Base-by-base conservation (phyloP, 2,888 invertebrate species). In the Pomacea canaliculata region DNA sequence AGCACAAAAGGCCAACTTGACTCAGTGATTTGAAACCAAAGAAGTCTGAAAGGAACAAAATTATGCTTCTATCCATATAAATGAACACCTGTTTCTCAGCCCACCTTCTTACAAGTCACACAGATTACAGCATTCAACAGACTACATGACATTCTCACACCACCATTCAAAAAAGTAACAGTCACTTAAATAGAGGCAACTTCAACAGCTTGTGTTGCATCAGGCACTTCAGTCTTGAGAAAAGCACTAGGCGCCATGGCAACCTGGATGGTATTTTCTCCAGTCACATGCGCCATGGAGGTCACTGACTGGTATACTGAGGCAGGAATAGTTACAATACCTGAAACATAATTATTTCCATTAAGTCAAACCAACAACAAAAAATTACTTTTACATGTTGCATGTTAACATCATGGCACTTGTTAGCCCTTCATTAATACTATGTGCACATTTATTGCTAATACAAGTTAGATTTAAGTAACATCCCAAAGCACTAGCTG, bases 251-350 rank as follows among this genome's bases (percentile, higher is more conserved):
- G 87, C 51, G 89, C 85, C 89, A 89, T 88, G 59, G 88, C 85
- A 76, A 90, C 86, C 78, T 90, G 88, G 18, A 84, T 77, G 12
- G 79, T 63, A 72, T 78, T 75, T 71, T 79, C 79, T 27, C 70
- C 66, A 56, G 59, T 19, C 12, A 69, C 62, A 10, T 74, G 74
- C 46, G 67, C 74, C 66, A 82, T 67, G 27, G 77, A 75, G 68
- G 73, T 74, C 75, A 82, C 97, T 79, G 96, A 96, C 92, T 98
- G 97, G 93, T 98, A 98, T 95, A 98, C 96, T 80, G 96, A 96
- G 81, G 98, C 96, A 76, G 98, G 98, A 86, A 98, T 96, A 76
- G 97, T 97, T 90, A 98, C 97, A 92, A 98, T 97, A 79, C 97
- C 97, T 87, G 96, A 95, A 56, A 56, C 51, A 56, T 37, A 37